phyloP scores from a whole-genome alignment of 2,888 invertebrate genomes.

The Tyria jacobaeae region DNA sequence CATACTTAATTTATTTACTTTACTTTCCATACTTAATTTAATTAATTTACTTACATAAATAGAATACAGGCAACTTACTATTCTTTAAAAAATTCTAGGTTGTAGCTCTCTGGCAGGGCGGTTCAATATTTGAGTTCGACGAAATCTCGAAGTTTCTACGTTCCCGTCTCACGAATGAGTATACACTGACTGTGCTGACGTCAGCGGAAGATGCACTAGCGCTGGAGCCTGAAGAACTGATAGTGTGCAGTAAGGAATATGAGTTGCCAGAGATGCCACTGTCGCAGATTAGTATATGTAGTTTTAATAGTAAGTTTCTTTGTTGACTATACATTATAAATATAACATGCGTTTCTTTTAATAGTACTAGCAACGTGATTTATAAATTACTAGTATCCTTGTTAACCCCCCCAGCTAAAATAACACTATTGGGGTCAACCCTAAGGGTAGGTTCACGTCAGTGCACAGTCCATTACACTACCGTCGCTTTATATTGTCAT shows the following conservation, averaged over 20 bases:
- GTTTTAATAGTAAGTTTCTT: constrained; percentile 65
- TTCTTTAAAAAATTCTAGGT: constrained; percentile 57
- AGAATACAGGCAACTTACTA: not conserved
- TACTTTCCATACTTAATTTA: no score
- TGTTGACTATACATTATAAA: no score
- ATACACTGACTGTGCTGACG: constrained; percentile 67
- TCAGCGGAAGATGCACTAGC: constrained; percentile 74
- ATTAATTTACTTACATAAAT: no score
- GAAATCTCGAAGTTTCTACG: constrained; percentile 69
- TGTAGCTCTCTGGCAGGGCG: constrained; percentile 79
- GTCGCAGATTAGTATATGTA: constrained; percentile 71
- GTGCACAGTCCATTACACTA: no score
- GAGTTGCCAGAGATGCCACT: constrained; percentile 76
- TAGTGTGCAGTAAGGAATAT: constrained; percentile 69
- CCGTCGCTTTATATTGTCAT: no score
- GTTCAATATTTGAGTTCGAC: constrained; percentile 68
- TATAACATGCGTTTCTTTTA: no score
- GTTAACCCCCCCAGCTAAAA: no score
- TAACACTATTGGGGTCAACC: no score
- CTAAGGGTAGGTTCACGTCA: no score
- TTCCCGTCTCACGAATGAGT: constrained; percentile 60
- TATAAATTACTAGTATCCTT: no score
- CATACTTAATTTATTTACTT: no score
- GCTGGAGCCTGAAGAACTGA: constrained; percentile 72
- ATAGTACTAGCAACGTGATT: no score